A percentile compares a stretch with the other conserved stretches of the same genome.
phyloP scores from a whole-genome alignment of 2,888 invertebrate species.

The Drosophila meridionalis region DNA sequence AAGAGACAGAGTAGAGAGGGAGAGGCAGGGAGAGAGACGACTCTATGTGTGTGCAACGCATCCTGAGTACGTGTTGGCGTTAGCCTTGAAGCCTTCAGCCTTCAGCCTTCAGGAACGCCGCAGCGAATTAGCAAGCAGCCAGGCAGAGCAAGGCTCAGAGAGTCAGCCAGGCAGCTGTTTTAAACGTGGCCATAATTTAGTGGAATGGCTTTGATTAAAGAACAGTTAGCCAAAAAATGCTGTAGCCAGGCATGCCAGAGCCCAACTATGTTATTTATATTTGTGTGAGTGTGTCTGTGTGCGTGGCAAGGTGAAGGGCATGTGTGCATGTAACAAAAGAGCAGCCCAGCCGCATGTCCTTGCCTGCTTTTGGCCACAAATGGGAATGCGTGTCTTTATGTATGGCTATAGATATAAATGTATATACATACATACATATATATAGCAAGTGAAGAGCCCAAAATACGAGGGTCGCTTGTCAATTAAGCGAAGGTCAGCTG shows the following conservation, averaged over 20 bases:
- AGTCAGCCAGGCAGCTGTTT: constrained; percentile 14
- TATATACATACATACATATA: constrained; percentile 20
- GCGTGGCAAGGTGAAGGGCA: constrained; percentile 63
- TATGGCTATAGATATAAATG: constrained; percentile 17
- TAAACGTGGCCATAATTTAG: constrained; percentile 30
- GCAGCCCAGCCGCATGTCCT: constrained; percentile 53
- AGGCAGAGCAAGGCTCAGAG: constrained; percentile 10
- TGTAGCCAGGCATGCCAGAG: constrained; percentile 23
- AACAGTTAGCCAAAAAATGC: constrained; percentile 36
- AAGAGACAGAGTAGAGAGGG: not conserved
- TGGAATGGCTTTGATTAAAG: constrained; percentile 58
- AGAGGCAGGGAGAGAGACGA: not conserved
- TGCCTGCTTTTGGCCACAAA: constrained; percentile 36
- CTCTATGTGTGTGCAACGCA: constrained; percentile 22
- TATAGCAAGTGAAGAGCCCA: not conserved
- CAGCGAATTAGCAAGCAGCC: constrained; percentile 36
- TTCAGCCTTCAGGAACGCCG: constrained; percentile 22
- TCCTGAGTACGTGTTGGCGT: constrained; percentile 36
- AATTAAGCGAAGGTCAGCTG: not conserved
- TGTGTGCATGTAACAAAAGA: constrained; percentile 25
- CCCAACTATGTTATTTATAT: constrained; percentile 33
- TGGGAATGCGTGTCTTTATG: constrained; percentile 30
- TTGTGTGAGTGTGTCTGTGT: constrained; percentile 7
- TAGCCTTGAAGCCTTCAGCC: constrained; percentile 17
- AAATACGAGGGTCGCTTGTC: constrained; percentile 35